Evolutionary conservation across 2,113 vertebrate genomes (phyloP).

Genomic region (Tretioscincus oriximinensis): DNA sequence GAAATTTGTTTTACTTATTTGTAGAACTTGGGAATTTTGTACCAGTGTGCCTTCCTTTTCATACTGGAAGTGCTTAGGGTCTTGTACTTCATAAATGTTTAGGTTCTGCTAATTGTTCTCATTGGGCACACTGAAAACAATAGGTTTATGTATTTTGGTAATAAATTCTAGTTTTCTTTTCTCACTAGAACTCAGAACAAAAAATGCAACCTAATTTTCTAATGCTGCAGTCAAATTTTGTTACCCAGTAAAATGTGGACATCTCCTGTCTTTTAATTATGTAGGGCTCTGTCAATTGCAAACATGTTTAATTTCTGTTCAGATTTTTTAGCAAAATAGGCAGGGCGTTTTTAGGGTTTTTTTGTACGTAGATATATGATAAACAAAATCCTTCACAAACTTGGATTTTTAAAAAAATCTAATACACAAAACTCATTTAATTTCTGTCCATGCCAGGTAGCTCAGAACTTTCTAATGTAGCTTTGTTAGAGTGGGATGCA

Average conservation of each 20-base stretch:
- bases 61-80: slow-evolving; percentile 63
- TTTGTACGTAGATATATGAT: not conserved
- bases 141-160: slow-evolving; percentile 46
- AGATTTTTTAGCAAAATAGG: slow-evolving; percentile 31
- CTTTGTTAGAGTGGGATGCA: slow-evolving; percentile 1
- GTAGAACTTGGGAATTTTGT: slow-evolving; percentile 63
- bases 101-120: slow-evolving; percentile 38
- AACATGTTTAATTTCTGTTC: not conserved
- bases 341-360: not conserved
- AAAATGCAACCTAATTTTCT: slow-evolving; percentile 21
- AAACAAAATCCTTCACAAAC: slow-evolving; percentile 10
- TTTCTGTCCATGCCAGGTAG: not conserved
- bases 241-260: not conserved
- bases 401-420: slow-evolving; percentile 1
- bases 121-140: slow-evolving; percentile 54
- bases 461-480: accelerated
- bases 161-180: slow-evolving; percentile 59
- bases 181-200: slow-evolving; percentile 34
- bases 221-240: slow-evolving; percentile 10
- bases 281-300: not conserved
- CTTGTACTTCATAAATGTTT: slow-evolving; percentile 55
- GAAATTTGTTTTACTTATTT: slow-evolving; percentile 50
- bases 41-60: slow-evolving; percentile 78
- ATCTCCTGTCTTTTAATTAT: not conserved
- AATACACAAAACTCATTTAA: slow-evolving; percentile 1